Percentiles rank a stretch among this genome's conserved stretches.
Evolutionary conservation across 92 coral and sea anemone species (phyloP).

Genomic region (Siderastrea radians): DNA sequence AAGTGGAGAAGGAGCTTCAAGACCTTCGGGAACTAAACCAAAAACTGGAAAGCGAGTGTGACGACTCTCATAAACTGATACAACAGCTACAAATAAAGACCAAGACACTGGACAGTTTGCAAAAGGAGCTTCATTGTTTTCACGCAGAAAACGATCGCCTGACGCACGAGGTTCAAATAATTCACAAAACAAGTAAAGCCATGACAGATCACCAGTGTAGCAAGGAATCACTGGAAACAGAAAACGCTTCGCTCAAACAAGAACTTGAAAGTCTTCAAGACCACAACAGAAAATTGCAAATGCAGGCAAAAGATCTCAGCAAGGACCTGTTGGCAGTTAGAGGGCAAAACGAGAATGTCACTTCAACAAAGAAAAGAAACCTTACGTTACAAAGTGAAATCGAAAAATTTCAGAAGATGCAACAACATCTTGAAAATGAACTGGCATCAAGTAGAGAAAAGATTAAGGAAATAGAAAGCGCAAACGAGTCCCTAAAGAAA

Average conservation of each 20-base stretch:
- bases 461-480: constrained; percentile 68
- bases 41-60: constrained; percentile 43
- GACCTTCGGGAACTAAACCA: constrained; percentile 37
- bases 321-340: constrained; percentile 16
- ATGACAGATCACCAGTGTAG: constrained; percentile 40
- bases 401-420: constrained; percentile 60
- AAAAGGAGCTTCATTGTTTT: constrained; percentile 51
- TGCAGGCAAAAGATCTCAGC: constrained; percentile 3
- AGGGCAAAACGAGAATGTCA: constrained; percentile 20
- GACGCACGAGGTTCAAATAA: constrained; percentile 47
- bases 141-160: constrained; percentile 57
- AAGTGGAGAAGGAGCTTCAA: constrained; percentile 29
- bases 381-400: constrained; percentile 49
- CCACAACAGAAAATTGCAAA: constrained; percentile 32
- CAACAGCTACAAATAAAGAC: constrained; percentile 57
- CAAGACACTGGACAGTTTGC: constrained; percentile 47
- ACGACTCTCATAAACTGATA: constrained; percentile 19
- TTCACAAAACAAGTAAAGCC: constrained; percentile 43
- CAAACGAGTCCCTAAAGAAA: constrained; percentile 66
- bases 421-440: constrained; percentile 67
- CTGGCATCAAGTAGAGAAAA: constrained; percentile 46
- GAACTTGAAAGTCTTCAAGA: constrained; percentile 12
- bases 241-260: constrained; percentile 23
- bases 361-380: constrained; percentile 18
- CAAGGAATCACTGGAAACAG: constrained; percentile 43